These are phyloP conservation scores for Melipona quadrifasciata DNA, from an alignment of 1,140 invertebrate genomes.

Conservation along the genomic window DNA sequence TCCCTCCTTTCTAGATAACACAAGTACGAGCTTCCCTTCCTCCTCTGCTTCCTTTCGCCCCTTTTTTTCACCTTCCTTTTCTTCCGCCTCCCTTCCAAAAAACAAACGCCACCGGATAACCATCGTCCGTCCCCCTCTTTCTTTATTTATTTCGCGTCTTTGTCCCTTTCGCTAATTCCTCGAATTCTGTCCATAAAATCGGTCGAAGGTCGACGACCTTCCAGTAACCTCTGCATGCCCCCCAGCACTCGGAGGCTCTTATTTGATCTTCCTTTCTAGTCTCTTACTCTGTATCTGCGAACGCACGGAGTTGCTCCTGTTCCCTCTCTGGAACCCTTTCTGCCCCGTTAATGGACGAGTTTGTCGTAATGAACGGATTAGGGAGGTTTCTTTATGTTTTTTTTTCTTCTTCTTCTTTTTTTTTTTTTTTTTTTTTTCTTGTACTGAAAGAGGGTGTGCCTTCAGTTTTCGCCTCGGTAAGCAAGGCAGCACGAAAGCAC, in stretches of 20 bases:
- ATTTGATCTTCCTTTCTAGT: slow-evolving; percentile 28
- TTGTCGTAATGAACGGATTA: slow-evolving; percentile 31
- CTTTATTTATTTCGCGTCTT: background rate
- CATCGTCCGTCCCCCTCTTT: slow-evolving; percentile 9
- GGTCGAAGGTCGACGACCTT: slow-evolving; percentile 39
- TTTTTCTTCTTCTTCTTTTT: slow-evolving; percentile 13
- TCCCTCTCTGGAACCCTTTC: background rate
- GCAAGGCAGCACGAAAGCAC: background rate
- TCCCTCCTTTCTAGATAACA: slow-evolving; percentile 57
- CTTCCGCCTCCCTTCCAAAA: slow-evolving; percentile 10
- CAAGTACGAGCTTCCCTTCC: slow-evolving; percentile 57
- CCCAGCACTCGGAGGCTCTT: background rate
- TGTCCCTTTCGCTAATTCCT: slow-evolving; percentile 35
- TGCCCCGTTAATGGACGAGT: slow-evolving; percentile 33
- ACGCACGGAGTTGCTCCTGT: background rate
- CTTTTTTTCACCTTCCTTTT: no score
- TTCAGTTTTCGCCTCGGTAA: background rate
- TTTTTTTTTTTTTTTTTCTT: no score
- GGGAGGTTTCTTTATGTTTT: background rate
- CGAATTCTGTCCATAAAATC: slow-evolving; percentile 16
- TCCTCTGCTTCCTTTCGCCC: background rate
- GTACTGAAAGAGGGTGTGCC: background rate
- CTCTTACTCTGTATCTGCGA: background rate
- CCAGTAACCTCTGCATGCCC: background rate
- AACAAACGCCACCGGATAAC: slow-evolving; percentile 53